Conservation (phyloP, 2,888 invertebrate genomes). For the Andrena bucephala region DNA sequence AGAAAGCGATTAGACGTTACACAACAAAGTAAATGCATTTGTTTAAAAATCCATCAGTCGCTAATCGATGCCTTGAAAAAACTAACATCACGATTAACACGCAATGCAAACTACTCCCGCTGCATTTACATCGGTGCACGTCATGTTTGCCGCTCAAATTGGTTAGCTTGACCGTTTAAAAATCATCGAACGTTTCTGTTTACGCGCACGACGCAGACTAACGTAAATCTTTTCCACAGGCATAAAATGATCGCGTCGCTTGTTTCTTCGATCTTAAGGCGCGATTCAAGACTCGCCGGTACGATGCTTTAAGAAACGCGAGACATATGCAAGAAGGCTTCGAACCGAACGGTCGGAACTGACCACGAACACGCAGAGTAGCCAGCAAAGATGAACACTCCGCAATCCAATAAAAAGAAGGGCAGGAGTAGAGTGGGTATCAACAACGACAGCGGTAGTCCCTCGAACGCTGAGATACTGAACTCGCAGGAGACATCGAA, state of each 20-base stretch:
- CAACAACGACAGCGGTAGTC: slow-evolving; percentile 71
- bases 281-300: not conserved
- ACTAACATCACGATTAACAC: not conserved
- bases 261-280: not conserved
- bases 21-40: not conserved
- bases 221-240: not conserved
- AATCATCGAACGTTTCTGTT: slow-evolving; percentile 14
- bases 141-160: slow-evolving; percentile 53
- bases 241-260: not conserved
- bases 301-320: slow-evolving; percentile 22
- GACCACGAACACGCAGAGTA: not conserved
- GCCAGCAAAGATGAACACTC: slow-evolving; percentile 75
- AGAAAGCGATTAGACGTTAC: not conserved
- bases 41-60: not conserved
- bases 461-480: slow-evolving; percentile 74
- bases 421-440: slow-evolving; percentile 80
- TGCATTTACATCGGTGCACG: slow-evolving; percentile 15
- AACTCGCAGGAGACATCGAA: slow-evolving; percentile 80
- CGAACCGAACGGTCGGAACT: slow-evolving; percentile 9
- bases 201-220: slow-evolving; percentile 4
- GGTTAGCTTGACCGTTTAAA: slow-evolving; percentile 46
- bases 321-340: slow-evolving; percentile 16
- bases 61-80: not conserved
- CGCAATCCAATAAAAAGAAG: slow-evolving; percentile 82
- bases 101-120: slow-evolving; percentile 5